phyloP scores from a whole-genome alignment of 2,888 invertebrate genomes.

The Oscheius sp. region DNA sequence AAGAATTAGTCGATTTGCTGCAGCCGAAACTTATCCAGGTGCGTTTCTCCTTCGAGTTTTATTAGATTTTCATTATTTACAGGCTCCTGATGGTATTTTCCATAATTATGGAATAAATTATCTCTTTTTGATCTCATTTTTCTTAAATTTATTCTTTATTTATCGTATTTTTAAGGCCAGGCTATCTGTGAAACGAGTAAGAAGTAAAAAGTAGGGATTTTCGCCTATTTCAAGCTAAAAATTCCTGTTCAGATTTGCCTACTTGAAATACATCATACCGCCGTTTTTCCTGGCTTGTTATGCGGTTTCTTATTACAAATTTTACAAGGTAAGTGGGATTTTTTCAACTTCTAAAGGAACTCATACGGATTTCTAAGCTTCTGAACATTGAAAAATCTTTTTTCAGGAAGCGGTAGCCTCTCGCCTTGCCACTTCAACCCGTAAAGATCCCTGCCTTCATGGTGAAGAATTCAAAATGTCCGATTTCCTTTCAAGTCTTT shows the following conservation, averaged over 20 bases:
- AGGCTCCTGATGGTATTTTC: background rate
- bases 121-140: constrained; percentile 5
- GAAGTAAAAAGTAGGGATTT: background rate
- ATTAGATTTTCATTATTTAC: too few species aligned
- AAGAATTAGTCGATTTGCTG: background rate
- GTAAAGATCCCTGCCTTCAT: constrained; percentile 1
- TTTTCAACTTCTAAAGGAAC: background rate
- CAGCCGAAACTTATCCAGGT: constrained; percentile 1
- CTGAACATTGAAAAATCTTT: too few species aligned
- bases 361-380: too few species aligned
- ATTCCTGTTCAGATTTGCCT: background rate
- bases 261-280: background rate
- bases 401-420: constrained; percentile 16
- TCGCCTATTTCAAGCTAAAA: too few species aligned
- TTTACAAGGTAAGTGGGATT: constrained; percentile 1
- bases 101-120: constrained; percentile 13
- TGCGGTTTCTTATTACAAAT: constrained; percentile 9
- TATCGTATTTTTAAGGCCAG: background rate
- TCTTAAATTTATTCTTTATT: constrained; percentile 1
- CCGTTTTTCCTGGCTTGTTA: constrained; percentile 2
- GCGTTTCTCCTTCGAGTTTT: too few species aligned
- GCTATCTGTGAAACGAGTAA: background rate
- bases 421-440: constrained; percentile 2
- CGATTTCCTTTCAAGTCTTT: background rate
- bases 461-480: constrained; percentile 3